Evolutionary conservation across 2,113 vertebrate species (phyloP).

Genomic region (Salvelinus namaycush): DNA sequence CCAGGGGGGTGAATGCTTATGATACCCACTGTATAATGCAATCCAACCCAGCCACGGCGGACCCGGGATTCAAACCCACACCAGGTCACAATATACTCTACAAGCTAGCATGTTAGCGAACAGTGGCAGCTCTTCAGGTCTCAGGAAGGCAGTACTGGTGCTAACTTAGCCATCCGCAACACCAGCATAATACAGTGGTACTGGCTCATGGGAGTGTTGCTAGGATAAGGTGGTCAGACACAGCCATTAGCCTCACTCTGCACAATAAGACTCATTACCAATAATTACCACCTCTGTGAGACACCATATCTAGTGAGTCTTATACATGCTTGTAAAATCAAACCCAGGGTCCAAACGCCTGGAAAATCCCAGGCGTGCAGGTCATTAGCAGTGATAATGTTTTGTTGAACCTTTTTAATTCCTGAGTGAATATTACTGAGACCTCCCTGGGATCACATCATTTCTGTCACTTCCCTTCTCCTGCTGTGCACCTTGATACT

Average conservation of each 20-base stretch:
- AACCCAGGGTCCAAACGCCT: constrained; percentile 47
- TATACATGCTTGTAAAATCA: constrained; percentile 50
- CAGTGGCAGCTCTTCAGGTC: no score
- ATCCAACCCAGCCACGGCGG: no score
- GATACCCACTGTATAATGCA: no score
- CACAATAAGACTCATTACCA: constrained; percentile 44
- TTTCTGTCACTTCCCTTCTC: background rate
- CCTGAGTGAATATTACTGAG: constrained; percentile 58
- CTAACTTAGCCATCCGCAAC: no score
- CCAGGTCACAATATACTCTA: no score
- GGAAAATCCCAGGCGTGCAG: constrained; percentile 36
- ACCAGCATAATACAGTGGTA: background rate
- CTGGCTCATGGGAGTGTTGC: background rate
- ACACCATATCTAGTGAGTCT: constrained; percentile 20
- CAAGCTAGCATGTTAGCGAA: no score
- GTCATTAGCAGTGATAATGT: constrained; percentile 59
- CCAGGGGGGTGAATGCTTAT: no score
- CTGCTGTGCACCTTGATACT: constrained; percentile 25
- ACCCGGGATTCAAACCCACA: no score
- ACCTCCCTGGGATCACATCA: constrained; percentile 44
- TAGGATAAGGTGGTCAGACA: constrained; percentile 1
- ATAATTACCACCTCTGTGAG: constrained; percentile 38
- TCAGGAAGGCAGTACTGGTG: no score
- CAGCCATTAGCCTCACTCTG: constrained; percentile 26
- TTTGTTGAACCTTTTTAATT: constrained; percentile 54